Base-by-base conservation (phyloP, 2,888 invertebrate species). In the Smittia sp. region DNA sequence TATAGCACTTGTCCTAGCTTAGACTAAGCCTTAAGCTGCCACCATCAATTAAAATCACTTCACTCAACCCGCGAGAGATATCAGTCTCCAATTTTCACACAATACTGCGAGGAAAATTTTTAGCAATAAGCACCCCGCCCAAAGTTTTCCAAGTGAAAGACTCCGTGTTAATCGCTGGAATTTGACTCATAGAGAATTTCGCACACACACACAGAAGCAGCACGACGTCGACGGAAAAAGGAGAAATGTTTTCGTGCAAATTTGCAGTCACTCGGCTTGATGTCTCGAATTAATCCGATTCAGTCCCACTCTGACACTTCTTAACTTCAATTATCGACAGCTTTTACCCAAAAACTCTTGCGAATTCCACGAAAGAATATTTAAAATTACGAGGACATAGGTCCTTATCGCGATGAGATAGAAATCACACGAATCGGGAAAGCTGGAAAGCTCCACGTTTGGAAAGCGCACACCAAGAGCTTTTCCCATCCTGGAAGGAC, bases 51-150 rank as follows among this genome's bases (percentile, higher is more conserved):
- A 11, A 46, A 46, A 15, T 65, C 41, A 66, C 39, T 20, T 24
- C 24, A 25, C 58, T 27, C 62, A 32, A 11, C 20, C 15, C 62
- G 20, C 13, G 39, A 72, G 72, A 72, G 58, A 52, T 52, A 25
- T 62, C 18, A 72, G 54, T 27, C 72, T 72, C 72, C 54, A 72
- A 72, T 72, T 72, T 72, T 72, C 72, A 38, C 72, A 72, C 72
- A 72, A 72, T 72, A 72, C 72, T 72, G 72, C 46, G 24, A 13
- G 72, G 54, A 72, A 72, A 72, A 20, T 62, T 72, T 72, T 72
- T 54, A 62, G 27, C 72, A 62, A 54, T 39, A 72, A 72, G 72
- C 72, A 72, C 72, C 72, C 72, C 72, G 72, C 72, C 72, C 72
- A 66, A 66, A 66, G 38, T 62, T 62, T 41, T 32, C 38, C 58